These are phyloP conservation scores for Sebastes hopkinsi DNA, from an alignment of 2,797 vertebrate genomes.

Conservation along the genomic window DNA sequence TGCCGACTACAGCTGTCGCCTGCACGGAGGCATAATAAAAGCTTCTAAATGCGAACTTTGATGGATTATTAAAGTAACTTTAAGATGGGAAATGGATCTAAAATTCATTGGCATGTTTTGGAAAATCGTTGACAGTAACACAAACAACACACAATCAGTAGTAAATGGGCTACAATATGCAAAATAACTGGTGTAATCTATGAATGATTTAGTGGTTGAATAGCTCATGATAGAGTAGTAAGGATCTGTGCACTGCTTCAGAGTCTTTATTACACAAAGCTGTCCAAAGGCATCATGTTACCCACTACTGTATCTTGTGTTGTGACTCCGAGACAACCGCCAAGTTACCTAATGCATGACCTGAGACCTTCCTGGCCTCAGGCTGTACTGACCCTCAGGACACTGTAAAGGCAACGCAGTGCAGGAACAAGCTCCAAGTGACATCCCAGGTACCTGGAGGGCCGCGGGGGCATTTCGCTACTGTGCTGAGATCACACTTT, in stretches of 20 bases:
- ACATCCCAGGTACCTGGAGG: conserved; percentile 36
- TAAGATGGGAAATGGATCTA: too few species aligned
- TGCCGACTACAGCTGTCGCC: too few species aligned
- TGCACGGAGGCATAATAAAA: too few species aligned
- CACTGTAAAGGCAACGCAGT: conserved; percentile 14
- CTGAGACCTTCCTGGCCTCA: conserved; percentile 26
- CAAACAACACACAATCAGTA: background rate
- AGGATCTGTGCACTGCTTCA: conserved; percentile 1
- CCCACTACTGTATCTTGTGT: conserved; percentile 29
- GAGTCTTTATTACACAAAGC: conserved; percentile 26
- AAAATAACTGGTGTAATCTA: background rate
- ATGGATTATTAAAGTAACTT: too few species aligned
- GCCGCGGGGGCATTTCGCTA: conserved; percentile 23
- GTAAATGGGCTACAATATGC: background rate
- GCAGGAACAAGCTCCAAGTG: conserved; percentile 36
- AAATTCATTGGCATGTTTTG: too few species aligned
- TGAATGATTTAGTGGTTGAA: conserved; percentile 22
- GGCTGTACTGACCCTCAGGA: conserved; percentile 16
- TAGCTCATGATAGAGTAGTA: background rate
- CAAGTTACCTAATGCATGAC: conserved; percentile 43
- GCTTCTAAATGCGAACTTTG: too few species aligned
- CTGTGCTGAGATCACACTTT: conserved; percentile 48
- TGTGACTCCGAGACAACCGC: conserved; percentile 19
- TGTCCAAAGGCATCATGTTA: conserved; percentile 39
- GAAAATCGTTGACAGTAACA: background rate